Evolutionary conservation across 1,140 invertebrate species (phyloP).

Genomic region (Battus philenor): DNA sequence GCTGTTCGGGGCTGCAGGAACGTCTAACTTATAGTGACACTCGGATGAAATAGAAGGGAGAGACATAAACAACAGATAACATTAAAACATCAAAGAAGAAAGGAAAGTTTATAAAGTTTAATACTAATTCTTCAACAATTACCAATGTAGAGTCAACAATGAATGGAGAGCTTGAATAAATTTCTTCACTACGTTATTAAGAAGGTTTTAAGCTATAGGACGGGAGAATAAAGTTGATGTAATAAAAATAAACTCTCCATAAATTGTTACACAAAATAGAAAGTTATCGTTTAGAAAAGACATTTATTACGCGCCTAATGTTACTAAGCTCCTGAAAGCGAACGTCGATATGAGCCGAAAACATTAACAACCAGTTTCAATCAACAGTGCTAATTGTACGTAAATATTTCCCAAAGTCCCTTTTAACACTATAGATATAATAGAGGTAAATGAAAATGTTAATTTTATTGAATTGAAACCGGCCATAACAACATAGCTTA

Average conservation of each 20-base stretch:
- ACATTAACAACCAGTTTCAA: slow-evolving; percentile 68
- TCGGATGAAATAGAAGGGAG: slow-evolving; percentile 46
- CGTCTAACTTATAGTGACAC: slow-evolving; percentile 37
- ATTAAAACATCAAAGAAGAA: slow-evolving; percentile 59
- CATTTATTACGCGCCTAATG: slow-evolving; percentile 74
- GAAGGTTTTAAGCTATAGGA: too few species aligned
- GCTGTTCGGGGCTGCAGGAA: slow-evolving; percentile 35
- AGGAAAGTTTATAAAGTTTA: slow-evolving; percentile 27
- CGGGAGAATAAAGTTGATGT: neutral
- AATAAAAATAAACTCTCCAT: slow-evolving; percentile 28
- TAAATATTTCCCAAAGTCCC: slow-evolving; percentile 3
- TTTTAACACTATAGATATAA: slow-evolving; percentile 5
- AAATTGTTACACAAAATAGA: slow-evolving; percentile 47
- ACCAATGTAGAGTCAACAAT: slow-evolving; percentile 25
- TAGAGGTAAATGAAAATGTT: slow-evolving; percentile 20
- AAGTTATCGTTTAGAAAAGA: slow-evolving; percentile 64
- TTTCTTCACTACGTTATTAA: neutral
- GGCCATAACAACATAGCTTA: slow-evolving; percentile 52
- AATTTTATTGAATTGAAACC: slow-evolving; percentile 59
- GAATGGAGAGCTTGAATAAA: slow-evolving; percentile 20
- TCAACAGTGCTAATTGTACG: slow-evolving; percentile 38
- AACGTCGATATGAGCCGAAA: slow-evolving; percentile 65
- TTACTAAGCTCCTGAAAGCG: slow-evolving; percentile 71
- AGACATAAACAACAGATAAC: slow-evolving; percentile 49
- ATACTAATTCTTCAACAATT: slow-evolving; percentile 7